Evolutionary conservation across 2,888 invertebrate genomes (phyloP).

Genomic region (Protonemura montana): DNA sequence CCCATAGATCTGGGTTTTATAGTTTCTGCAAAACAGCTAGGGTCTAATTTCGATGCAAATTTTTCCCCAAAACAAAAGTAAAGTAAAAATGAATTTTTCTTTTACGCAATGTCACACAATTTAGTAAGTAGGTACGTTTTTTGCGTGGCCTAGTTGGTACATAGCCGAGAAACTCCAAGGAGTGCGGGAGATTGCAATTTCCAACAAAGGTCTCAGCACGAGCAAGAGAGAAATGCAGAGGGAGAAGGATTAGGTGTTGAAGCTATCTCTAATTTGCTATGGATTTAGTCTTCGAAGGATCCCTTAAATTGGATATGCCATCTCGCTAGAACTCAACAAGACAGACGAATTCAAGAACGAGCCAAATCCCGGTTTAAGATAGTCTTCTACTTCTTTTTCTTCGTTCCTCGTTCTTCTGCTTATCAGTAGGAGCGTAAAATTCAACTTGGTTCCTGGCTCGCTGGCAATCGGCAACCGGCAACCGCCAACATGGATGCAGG

Average conservation of each 20-base stretch:
- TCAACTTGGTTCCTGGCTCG: background rate
- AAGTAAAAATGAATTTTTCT: background rate
- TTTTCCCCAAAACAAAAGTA: background rate
- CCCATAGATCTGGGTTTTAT: too few relatives aligned
- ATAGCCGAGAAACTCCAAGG: background rate
- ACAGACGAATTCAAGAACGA: constrained; percentile 37
- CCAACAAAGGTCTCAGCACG: constrained; percentile 42
- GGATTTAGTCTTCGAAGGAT: constrained; percentile 66
- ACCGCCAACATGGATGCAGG: background rate
- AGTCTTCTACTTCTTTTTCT: constrained; percentile 42
- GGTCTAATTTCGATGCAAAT: background rate
- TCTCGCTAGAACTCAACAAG: constrained; percentile 44
- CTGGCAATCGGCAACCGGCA: background rate
- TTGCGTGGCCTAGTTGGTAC: background rate
- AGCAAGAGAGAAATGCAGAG: constrained; percentile 48
- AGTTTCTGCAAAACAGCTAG: background rate
- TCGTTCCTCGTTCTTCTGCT: constrained; percentile 38
- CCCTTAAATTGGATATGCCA: constrained; percentile 64
- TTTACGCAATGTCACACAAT: background rate
- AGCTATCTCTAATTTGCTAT: constrained; percentile 67
- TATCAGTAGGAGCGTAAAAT: background rate
- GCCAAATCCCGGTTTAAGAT: constrained; percentile 42
- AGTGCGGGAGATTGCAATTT: constrained; percentile 31
- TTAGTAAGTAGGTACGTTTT: constrained; percentile 8
- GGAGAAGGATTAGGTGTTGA: constrained; percentile 51